phyloP scores from a whole-genome alignment of 2,797 vertebrate genomes.

The Atherinosoma microstoma region DNA sequence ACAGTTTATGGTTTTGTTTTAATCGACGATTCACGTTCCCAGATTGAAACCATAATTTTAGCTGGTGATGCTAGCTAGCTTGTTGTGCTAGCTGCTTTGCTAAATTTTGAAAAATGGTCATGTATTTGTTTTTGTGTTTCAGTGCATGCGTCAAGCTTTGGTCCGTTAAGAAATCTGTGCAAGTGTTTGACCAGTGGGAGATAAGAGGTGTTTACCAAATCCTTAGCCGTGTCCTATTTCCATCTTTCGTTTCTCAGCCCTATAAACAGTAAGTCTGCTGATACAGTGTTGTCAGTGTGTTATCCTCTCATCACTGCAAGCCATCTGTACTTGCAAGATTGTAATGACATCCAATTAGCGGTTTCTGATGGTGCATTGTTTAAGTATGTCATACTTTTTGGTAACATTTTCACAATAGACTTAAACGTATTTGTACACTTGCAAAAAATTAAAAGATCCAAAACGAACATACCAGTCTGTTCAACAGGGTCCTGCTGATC shows the following conservation, averaged over 20 bases:
- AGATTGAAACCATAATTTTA: not conserved
- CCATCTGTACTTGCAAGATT: not conserved
- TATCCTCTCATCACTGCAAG: not conserved
- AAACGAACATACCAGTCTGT: too few relatives aligned
- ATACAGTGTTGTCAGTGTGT: not conserved
- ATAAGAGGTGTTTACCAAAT: conserved; percentile 1
- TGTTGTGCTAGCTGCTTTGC: conserved; percentile 43
- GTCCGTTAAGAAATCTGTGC: not conserved
- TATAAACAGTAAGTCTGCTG: conserved; percentile 49
- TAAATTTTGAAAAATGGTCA: conserved; percentile 14
- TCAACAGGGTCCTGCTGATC: too few relatives aligned
- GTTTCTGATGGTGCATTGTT: not conserved
- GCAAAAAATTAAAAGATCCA: too few relatives aligned
- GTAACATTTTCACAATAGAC: too few relatives aligned
- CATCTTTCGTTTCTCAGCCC: not conserved
- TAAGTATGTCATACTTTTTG: too few relatives aligned
- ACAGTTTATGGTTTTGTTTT: not conserved
- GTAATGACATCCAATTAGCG: not conserved
- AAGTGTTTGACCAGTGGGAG: conserved; percentile 9
- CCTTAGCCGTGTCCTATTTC: not conserved
- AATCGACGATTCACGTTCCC: not conserved
- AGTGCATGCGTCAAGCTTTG: conserved; percentile 15
- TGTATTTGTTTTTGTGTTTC: not conserved
- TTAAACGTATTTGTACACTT: too few relatives aligned
- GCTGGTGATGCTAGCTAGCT: conserved; percentile 14